Evolutionary conservation across 2,888 invertebrate species (phyloP), one percentile per base, ranked within the genome.

Genomic region (Atethmia centrago): DNA sequence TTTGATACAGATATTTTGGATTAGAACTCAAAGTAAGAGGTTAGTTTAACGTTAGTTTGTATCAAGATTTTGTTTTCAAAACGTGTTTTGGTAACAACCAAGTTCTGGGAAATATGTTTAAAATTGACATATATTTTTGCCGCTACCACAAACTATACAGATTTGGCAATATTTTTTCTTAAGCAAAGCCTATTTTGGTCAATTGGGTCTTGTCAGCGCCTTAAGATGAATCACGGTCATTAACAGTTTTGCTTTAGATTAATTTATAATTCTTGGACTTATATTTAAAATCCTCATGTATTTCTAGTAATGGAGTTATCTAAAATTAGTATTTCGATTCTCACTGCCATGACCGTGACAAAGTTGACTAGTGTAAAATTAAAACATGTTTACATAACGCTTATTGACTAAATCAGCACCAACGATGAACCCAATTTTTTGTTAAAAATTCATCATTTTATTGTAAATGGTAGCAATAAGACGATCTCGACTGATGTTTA

Each of bases 331-430:
- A 47, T 71, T 73, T 62, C 25, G 25, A 25, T 70, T 70, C 8
- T 5, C 19, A 40, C 14, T 28, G 45, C 12, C 66, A 70, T 72
- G 84, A 83, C 84, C 81, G 71, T 77, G 53, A 79, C 14, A 31
- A 58, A 58, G 79, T 84, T 89, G 90, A 90, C 90, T 90, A 90
- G 90, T 78, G 84, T 86, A 75, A 84, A 83, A 88, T 71, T 71
- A 87, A 84, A 82, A 81, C 72, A 83, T 71, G 67, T 83, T 77
- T 78, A 85, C 82, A 80, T 83, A 78, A 78, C 63, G 78, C 75
- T 84, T 89, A 83, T 82, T 82, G 73, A 76, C 86, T 88, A 89
- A 84, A 86, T 84, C 88, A 91, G 92, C 91, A 91, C 91, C 92
- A 86, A 89, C 84, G 64, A 84, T 83, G 81, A 89, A 89, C 80